Evolutionary conservation across 2,113 vertebrate species (phyloP).

Genomic region (Semnornis frantzii): DNA sequence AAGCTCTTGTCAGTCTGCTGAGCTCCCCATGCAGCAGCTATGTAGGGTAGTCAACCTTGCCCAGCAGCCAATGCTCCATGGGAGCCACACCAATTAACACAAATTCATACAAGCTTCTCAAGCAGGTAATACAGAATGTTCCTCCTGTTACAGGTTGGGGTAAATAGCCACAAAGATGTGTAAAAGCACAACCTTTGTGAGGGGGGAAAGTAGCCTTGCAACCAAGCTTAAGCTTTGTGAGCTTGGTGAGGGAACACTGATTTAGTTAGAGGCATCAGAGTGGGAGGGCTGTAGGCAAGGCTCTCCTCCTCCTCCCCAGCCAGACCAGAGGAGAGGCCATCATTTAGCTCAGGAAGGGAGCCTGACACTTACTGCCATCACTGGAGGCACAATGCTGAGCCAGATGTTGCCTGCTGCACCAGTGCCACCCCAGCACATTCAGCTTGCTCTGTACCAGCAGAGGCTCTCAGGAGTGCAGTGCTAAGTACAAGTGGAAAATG

Average conservation of each 20-base stretch:
- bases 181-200: background rate
- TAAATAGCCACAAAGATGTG: background rate
- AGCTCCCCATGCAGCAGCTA: background rate
- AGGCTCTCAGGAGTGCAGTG: background rate
- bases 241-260: background rate
- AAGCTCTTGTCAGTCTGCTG: background rate
- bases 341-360: background rate
- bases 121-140: background rate
- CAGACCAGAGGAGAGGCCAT: background rate
- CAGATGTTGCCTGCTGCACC: constrained; percentile 5
- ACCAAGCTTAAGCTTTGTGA: background rate
- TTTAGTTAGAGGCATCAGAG: background rate
- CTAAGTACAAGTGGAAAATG: constrained; percentile 59
- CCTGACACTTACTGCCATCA: constrained; percentile 39
- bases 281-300: background rate
- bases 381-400: background rate
- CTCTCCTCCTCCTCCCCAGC: background rate
- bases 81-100: no score
- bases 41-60: background rate
- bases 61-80: no score
- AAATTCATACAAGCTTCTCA: no score
- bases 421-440: constrained; percentile 18
- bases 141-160: no score
- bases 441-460: constrained; percentile 39
- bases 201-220: background rate